phyloP scores from a whole-genome alignment of 2,797 vertebrate genomes.

The Oceanodroma leucorhoa region DNA sequence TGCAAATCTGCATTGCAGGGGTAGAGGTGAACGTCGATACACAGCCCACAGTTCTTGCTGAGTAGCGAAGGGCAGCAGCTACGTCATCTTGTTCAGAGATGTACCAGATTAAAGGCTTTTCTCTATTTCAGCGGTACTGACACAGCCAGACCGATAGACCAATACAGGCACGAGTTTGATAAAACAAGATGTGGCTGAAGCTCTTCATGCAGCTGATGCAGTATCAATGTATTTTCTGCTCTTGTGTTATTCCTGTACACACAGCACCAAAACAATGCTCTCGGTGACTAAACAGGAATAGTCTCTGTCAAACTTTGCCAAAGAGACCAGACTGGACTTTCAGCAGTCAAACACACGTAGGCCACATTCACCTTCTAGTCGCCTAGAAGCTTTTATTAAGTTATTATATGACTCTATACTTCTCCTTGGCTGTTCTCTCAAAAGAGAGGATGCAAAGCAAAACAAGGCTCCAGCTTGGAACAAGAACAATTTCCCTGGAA shows the following conservation, averaged over 20 bases:
- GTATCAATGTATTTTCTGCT: neutral
- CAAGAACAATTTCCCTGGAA: neutral
- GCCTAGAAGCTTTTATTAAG: neutral
- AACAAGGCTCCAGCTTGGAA: neutral
- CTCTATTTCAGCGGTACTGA: neutral
- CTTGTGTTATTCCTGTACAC: neutral
- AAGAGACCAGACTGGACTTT: neutral
- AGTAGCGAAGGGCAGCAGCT: neutral
- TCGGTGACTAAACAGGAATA: neutral
- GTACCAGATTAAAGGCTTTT: neutral
- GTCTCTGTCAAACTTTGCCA: neutral
- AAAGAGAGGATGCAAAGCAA: neutral
- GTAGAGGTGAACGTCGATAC: neutral
- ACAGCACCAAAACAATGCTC: neutral
- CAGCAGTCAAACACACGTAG: neutral
- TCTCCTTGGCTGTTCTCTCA: neutral
- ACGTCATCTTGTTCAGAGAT: neutral
- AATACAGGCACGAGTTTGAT: rapidly evolving
- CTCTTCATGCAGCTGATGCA: neutral
- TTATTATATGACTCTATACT: neutral
- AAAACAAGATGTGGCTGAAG: neutral
- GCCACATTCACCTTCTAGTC: neutral
- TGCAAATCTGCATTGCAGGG: neutral
- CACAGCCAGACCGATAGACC: neutral
- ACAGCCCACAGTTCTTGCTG: neutral